Conservation (phyloP, 2,797 vertebrate species). For the Melopsittacus undulatus region DNA sequence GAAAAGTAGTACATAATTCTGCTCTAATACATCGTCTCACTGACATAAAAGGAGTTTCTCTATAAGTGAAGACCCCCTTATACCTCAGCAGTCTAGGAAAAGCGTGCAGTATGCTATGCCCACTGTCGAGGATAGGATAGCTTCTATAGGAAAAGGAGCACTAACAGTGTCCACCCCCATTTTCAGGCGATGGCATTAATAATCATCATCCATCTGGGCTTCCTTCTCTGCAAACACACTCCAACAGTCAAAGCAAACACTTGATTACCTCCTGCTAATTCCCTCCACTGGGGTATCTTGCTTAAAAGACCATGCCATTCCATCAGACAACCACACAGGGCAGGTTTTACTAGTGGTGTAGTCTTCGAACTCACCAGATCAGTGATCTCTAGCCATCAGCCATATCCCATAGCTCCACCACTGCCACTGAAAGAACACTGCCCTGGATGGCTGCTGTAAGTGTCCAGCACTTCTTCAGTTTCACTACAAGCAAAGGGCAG, state of each 20-base stretch:
- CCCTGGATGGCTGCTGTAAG: not conserved
- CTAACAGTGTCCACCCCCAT: not conserved
- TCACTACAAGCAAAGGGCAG: not conserved
- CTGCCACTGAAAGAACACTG: not conserved
- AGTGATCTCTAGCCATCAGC: not conserved
- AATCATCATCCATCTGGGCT: not conserved
- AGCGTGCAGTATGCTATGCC: not conserved
- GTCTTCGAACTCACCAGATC: not conserved
- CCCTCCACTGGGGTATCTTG: not conserved
- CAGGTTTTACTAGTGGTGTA: not conserved
- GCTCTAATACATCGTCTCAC: not conserved
- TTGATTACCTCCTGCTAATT: not conserved
- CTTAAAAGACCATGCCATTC: not conserved
- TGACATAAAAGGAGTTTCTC: not conserved
- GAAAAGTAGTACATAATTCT: not conserved
- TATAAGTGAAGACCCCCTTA: not conserved
- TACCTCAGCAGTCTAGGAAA: not conserved
- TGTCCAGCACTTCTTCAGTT: not conserved
- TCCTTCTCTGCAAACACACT: not conserved
- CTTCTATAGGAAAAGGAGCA: not conserved
- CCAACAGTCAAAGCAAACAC: not conserved
- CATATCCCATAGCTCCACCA: not conserved
- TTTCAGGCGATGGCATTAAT: not conserved
- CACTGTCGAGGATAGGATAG: not conserved
- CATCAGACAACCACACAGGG: not conserved